Percentiles rank a stretch among this genome's conserved stretches.
Conservation (phyloP, 1,140 invertebrate species). For the Achroia grisella region DNA sequence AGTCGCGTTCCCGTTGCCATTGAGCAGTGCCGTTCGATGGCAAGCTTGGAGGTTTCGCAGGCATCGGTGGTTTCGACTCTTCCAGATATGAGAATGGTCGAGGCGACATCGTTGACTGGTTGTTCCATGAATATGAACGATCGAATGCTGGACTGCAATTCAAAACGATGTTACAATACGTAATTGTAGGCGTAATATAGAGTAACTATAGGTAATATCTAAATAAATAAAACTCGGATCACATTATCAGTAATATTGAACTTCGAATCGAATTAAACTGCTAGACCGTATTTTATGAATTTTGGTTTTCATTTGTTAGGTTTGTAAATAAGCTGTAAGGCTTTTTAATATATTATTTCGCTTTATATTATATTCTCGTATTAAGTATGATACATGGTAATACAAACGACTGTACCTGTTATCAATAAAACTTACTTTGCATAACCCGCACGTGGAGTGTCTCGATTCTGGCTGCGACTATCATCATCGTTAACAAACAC, state of each 20-base stretch:
- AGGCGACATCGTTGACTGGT: constrained; percentile 3
- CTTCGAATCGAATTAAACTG: no score
- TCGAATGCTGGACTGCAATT: constrained; percentile 23
- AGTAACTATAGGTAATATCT: no score
- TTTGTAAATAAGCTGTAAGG: no score
- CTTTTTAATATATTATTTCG: no score
- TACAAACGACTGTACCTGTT: no score
- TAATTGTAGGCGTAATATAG: no score
- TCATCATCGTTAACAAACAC: constrained; percentile 21
- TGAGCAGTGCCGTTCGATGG: constrained; percentile 15
- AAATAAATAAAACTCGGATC: no score
- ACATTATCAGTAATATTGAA: no score
- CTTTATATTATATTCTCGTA: no score
- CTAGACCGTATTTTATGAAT: no score
- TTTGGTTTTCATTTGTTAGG: no score
- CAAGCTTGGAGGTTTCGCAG: constrained; percentile 3
- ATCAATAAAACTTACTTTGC: constrained; percentile 4
- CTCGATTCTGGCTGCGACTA: constrained; percentile 4
- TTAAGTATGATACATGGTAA: no score
- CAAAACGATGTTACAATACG: background rate
- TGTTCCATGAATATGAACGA: constrained; percentile 34
- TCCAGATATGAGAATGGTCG: constrained; percentile 47
- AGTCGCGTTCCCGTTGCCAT: constrained; percentile 32
- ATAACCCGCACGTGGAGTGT: constrained; percentile 10
- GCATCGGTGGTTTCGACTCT: constrained; percentile 19